Evolutionary conservation across 1,140 invertebrate species (phyloP), one percentile per base, ranked within the genome.

Genomic region (Latrodectus geometricus): DNA sequence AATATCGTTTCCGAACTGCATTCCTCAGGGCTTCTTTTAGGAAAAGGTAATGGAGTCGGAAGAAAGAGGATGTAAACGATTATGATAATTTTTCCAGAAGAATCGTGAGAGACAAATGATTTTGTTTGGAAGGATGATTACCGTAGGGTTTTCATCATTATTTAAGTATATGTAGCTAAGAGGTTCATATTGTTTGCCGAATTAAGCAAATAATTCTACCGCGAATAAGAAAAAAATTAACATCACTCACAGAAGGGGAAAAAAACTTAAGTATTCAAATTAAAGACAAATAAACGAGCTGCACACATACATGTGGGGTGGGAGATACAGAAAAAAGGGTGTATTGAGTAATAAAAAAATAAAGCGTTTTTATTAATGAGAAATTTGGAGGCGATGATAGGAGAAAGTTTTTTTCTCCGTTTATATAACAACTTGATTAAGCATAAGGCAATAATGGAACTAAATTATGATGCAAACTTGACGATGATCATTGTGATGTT

Each of bases 311-410:
- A 35, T 35, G 35, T 35, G 70, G 81, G 74, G 74, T 48, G 21
- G 15, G 23, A 48, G n/a, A 15, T 20, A 17, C n/a, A 12, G 12
- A 65, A 74, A 83, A 75, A 84, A 84, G 68, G 50, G 49, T 48
- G 20, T 20, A 52, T 54, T 21, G 70, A 74, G 65, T 77, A 74
- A 61, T 77, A 23, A 76, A 14, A 84, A 84, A 78, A 86, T 65
- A 86, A 70, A 65, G 49, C 75, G 75, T 86, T 86, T 86, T 86
- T 86, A 86, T 86, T 86, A 86, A 86, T 86, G 83, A 86, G 83
- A 78, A 86, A 77, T 86, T 86, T 86, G 74, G 65, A 77, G 70
- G 68, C 12, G 68, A 86, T 84, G 73, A 76, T 82, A 56, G 66
- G 20, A 61, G n/a, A 17, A 70, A 56, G 70, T 78, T 79, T 68